These are phyloP conservation scores for Dicroscelio sp. DNA, from an alignment of 2,888 invertebrate genomes.

Conservation along the genomic window DNA sequence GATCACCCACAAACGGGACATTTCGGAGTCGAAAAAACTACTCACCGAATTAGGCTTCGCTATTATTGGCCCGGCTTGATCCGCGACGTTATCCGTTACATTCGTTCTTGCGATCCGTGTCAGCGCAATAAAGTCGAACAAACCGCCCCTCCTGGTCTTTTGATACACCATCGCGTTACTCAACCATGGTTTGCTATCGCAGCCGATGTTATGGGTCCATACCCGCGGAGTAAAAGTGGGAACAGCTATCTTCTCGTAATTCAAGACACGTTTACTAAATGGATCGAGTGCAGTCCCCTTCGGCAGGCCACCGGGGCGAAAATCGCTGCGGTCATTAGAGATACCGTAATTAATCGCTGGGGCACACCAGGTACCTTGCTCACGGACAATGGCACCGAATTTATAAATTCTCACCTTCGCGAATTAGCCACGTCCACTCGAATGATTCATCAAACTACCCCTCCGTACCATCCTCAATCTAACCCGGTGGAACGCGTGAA, in stretches of 20 bases:
- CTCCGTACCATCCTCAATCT: conserved; percentile 10
- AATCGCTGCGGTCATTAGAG: conserved; percentile 58
- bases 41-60: neutral
- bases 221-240: conserved; percentile 65
- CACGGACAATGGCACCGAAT: conserved; percentile 83
- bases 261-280: conserved; percentile 63
- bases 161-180: neutral
- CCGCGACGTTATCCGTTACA: neutral
- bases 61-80: conserved; percentile 47
- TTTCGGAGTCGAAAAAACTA: conserved; percentile 1
- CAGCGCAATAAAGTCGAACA: conserved; percentile 23
- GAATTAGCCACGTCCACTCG: too few species aligned
- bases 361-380: conserved; percentile 79
- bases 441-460: conserved; percentile 19
- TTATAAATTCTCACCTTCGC: conserved; percentile 37
- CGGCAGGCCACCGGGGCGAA: conserved; percentile 49
- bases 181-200: conserved; percentile 41
- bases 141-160: neutral
- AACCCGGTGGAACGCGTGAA: conserved; percentile 18
- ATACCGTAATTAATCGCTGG: conserved; percentile 76
- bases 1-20: conserved; percentile 28
- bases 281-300: conserved; percentile 55
- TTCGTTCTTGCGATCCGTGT: conserved; percentile 28
- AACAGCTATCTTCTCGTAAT: conserved; percentile 15
- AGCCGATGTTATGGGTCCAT: conserved; percentile 79